These are phyloP conservation scores for Galerucella nymphaeae DNA, from an alignment of 2,888 invertebrate genomes.

Conservation along the genomic window DNA sequence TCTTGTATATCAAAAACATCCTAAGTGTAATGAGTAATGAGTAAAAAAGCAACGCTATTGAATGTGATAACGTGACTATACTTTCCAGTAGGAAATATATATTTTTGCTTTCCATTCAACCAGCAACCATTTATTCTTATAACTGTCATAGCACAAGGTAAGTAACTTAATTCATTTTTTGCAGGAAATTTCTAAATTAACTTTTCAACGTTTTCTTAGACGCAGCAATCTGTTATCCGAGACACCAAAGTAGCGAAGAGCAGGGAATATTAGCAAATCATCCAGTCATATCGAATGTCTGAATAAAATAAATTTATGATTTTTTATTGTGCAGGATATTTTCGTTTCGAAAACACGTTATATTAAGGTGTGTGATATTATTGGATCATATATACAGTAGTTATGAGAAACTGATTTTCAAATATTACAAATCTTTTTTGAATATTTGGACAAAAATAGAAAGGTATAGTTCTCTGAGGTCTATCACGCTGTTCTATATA, in stretches of 20 bases:
- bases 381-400: too few species aligned
- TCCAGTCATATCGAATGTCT: conserved; percentile 8
- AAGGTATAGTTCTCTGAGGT: too few species aligned
- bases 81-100: background rate
- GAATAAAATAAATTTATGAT: conserved; percentile 2
- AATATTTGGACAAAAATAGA: too few species aligned
- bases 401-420: too few species aligned
- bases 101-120: background rate
- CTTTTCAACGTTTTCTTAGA: background rate
- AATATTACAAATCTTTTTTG: too few species aligned
- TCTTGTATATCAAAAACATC: too few species aligned
- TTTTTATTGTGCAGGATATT: background rate
- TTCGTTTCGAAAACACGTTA: too few species aligned
- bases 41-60: too few species aligned
- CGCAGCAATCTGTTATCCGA: conserved; percentile 11
- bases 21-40: too few species aligned
- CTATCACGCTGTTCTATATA: too few species aligned
- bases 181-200: conserved; percentile 12
- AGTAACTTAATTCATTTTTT: conserved; percentile 15
- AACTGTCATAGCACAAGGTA: background rate
- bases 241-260: conserved; percentile 5
- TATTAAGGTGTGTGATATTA: too few species aligned
- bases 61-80: too few species aligned
- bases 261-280: conserved; percentile 15
- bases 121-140: background rate